phyloP scores from a whole-genome alignment of 2,888 invertebrate genomes.

The Sycophila texana region DNA sequence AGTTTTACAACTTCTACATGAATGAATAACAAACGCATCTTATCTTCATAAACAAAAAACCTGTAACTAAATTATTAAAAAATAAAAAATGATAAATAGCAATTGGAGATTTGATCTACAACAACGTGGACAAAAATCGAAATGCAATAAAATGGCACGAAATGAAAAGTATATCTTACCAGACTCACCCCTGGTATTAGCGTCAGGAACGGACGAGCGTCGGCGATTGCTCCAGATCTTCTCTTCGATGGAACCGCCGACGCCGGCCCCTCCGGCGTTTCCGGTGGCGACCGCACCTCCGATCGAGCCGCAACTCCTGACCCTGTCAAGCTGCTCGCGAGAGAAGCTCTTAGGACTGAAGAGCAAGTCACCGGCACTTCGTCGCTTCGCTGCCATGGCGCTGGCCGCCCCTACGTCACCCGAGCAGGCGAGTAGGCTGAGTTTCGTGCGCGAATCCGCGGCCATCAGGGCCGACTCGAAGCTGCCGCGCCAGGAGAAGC shows the following conservation, averaged over 20 bases:
- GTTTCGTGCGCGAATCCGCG: constrained; percentile 88
- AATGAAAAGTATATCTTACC: constrained; percentile 60
- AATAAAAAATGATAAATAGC: too few relatives aligned
- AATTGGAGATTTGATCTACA: too few relatives aligned
- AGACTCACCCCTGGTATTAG: constrained; percentile 72
- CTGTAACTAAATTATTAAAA: too few relatives aligned
- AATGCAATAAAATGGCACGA: too few relatives aligned
- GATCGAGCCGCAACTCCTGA: constrained; percentile 89
- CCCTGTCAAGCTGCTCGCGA: constrained; percentile 84
- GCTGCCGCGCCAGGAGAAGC: constrained; percentile 94
- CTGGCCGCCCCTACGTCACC: constrained; percentile 78
- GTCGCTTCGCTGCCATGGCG: constrained; percentile 84
- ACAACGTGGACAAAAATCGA: too few relatives aligned
- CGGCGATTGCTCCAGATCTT: constrained; percentile 74
- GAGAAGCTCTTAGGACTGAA: constrained; percentile 88
- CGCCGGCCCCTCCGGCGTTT: constrained; percentile 75
- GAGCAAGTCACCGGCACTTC: constrained; percentile 89
- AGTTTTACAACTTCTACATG: too few relatives aligned
- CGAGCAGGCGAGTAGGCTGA: constrained; percentile 82
- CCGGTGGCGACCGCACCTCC: constrained; percentile 77
- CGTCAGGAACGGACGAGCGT: constrained; percentile 73
- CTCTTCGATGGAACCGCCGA: constrained; percentile 71
- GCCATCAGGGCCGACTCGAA: constrained; percentile 94
- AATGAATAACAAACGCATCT: too few relatives aligned
- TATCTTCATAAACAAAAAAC: too few relatives aligned